Evolutionary conservation across 2,888 invertebrate species (phyloP).

Genomic region (Brenthis daphne): DNA sequence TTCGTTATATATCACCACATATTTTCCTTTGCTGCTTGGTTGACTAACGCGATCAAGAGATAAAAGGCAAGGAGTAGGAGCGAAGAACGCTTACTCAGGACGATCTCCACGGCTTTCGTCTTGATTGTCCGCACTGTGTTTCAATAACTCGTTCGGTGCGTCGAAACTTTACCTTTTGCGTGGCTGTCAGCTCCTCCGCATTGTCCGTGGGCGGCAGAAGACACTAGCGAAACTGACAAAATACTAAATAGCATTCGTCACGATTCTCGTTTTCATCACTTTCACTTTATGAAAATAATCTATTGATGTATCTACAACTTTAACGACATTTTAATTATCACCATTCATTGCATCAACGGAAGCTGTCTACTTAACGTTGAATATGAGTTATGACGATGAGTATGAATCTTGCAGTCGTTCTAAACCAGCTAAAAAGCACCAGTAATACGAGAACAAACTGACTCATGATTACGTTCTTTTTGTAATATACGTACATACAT

Average conservation of each 20-base stretch:
- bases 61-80: conserved; percentile 68
- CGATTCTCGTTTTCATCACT: not conserved
- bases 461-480: no score
- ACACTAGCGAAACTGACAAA: not conserved
- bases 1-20: conserved; percentile 62
- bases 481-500: no score
- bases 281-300: not conserved
- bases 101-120: conserved; percentile 54
- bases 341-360: no score
- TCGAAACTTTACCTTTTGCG: conserved; percentile 46
- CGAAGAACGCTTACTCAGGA: conserved; percentile 56
- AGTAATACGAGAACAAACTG: no score
- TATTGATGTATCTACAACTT: not conserved
- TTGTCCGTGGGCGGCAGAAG: conserved; percentile 21
- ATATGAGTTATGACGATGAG: no score
- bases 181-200: conserved; percentile 29
- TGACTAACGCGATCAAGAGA: conserved; percentile 79
- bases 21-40: conserved; percentile 76
- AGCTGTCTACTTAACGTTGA: no score
- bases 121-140: conserved; percentile 51
- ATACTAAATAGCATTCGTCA: conserved; percentile 17
- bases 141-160: conserved; percentile 52
- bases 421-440: no score
- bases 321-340: not conserved
- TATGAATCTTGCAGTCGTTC: no score